Evolutionary conservation across 2,888 invertebrate species (phyloP).

Genomic region (Amphipoea lucens): DNA sequence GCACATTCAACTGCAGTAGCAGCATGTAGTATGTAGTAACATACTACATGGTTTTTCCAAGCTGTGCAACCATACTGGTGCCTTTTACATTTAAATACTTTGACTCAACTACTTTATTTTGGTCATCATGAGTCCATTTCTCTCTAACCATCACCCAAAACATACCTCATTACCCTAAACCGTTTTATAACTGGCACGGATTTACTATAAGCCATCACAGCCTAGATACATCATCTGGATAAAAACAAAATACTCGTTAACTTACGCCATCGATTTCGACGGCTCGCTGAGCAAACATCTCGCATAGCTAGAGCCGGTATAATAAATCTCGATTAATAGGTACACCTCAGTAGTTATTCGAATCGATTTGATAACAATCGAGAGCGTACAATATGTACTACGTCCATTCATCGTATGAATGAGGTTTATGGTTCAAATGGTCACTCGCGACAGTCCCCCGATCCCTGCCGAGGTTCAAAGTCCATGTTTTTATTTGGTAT

Average conservation of each 20-base stretch:
- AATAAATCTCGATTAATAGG: slow-evolving; percentile 49
- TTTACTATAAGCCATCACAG: background rate
- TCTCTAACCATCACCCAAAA: slow-evolving; percentile 11
- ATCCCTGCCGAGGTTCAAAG: slow-evolving; percentile 68
- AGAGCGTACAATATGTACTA: slow-evolving; percentile 55
- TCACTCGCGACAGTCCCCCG: slow-evolving; percentile 41
- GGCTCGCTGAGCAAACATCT: slow-evolving; percentile 35
- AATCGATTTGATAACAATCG: slow-evolving; percentile 55
- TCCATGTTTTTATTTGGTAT: slow-evolving; percentile 73
- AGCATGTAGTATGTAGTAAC: too few relatives aligned
- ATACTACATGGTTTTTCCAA: background rate
- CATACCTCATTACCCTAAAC: background rate
- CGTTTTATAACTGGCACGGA: slow-evolving; percentile 2
- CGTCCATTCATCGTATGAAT: slow-evolving; percentile 61
- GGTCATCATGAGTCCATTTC: slow-evolving; percentile 4
- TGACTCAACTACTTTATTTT: background rate
- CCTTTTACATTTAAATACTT: slow-evolving; percentile 1
- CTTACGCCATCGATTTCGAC: slow-evolving; percentile 33
- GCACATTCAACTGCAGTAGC: background rate
- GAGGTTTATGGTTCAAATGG: slow-evolving; percentile 61
- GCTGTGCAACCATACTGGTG: background rate
- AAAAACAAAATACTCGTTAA: slow-evolving; percentile 37
- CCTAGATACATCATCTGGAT: slow-evolving; percentile 11
- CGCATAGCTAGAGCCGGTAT: slow-evolving; percentile 28
- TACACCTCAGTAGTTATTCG: slow-evolving; percentile 24